Conservation (phyloP, 2,888 invertebrate genomes). For the Calameuta pallipes region DNA sequence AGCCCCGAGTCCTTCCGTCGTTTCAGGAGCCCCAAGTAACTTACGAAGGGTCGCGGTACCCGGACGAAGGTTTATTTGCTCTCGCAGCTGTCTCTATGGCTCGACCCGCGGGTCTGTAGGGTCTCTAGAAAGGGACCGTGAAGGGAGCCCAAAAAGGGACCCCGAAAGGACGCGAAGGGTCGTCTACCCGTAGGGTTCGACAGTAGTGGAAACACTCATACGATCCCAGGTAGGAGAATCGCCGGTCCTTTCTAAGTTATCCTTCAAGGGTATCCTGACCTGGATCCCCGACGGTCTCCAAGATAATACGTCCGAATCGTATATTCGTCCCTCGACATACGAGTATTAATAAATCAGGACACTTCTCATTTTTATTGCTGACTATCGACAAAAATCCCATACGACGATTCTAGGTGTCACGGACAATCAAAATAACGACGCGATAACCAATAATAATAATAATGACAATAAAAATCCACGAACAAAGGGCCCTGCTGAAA, state of each 20-base stretch:
- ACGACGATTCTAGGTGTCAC: not conserved
- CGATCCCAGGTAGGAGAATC: not conserved
- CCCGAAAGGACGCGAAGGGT: conserved; percentile 29
- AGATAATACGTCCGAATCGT: not conserved
- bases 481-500: not conserved
- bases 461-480: not conserved
- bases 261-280: not conserved
- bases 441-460: not conserved
- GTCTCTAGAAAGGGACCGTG: conserved; percentile 38
- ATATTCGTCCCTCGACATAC: not conserved
- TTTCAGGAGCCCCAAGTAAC: not conserved
- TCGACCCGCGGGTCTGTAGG: conserved; percentile 20
- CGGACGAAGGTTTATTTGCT: conserved; percentile 50
- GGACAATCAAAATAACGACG: not conserved
- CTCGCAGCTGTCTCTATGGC: conserved; percentile 50
- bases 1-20: not conserved
- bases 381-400: not conserved
- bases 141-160: not conserved
- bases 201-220: conserved; percentile 19
- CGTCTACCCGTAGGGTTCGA: conserved; percentile 24
- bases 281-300: not conserved
- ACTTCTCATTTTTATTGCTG: not conserved
- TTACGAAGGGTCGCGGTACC: conserved; percentile 15
- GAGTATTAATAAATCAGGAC: not conserved
- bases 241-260: not conserved